phyloP scores from a whole-genome alignment of 1,140 invertebrate species.

The Acromyrmex heyeri region DNA sequence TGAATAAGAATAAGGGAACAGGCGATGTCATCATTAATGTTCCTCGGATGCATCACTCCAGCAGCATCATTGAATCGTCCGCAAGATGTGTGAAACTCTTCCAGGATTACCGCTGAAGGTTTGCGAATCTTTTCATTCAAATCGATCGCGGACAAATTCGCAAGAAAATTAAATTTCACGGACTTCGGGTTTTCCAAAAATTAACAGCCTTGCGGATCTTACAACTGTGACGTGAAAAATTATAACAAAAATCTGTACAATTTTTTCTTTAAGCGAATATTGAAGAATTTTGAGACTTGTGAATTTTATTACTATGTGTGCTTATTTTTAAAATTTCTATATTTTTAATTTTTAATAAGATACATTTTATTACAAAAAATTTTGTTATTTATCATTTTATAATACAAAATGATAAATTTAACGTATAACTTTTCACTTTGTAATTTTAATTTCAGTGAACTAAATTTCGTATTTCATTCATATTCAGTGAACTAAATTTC shows the following conservation, averaged over 20 bases:
- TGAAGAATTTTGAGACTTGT: neutral
- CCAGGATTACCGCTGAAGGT: constrained; percentile 60
- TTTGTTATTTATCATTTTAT: neutral
- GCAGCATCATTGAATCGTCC: constrained; percentile 5
- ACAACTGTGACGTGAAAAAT: neutral
- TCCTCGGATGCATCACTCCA: constrained; percentile 21
- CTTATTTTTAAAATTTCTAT: neutral
- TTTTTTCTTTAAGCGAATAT: neutral
- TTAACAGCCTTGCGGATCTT: neutral
- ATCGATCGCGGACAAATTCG: neutral
- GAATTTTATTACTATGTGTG: neutral
- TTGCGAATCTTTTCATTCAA: constrained; percentile 51
- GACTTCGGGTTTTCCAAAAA: neutral
- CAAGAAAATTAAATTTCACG: neutral
- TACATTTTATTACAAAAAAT: neutral
- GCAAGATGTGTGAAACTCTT: constrained; percentile 66
- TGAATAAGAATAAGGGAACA: constrained; percentile 15
- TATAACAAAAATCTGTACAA: neutral
- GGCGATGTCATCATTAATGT: constrained; percentile 33
- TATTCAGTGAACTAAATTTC: neutral
- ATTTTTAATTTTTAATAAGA: neutral
- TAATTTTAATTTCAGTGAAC: neutral
- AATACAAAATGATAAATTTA: neutral
- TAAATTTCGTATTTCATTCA: neutral
- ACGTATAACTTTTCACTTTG: neutral